Conservation (phyloP, 2,888 invertebrate species). For the Balanococcus diminutus region DNA sequence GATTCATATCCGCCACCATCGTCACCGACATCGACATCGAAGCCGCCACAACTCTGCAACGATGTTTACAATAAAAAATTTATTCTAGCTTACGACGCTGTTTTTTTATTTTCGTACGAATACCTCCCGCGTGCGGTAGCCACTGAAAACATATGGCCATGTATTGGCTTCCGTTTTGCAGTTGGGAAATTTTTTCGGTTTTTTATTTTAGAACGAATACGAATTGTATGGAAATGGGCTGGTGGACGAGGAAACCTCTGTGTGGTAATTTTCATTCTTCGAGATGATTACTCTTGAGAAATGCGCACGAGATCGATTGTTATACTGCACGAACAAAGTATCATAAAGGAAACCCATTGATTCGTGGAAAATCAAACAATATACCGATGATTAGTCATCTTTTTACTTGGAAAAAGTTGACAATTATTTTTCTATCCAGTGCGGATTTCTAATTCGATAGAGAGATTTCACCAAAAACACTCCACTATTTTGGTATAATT, state of each 20-base stretch:
- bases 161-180: background rate
- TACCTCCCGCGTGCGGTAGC: background rate
- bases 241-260: background rate
- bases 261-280: background rate
- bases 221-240: background rate
- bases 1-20: background rate
- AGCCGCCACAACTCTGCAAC: background rate
- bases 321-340: background rate
- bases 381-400: background rate
- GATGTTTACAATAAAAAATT: background rate
- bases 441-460: no score
- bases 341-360: background rate
- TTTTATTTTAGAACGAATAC: background rate
- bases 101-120: background rate
- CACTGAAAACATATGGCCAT: background rate
- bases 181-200: background rate
- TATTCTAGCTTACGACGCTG: background rate
- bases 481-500: background rate
- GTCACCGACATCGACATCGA: background rate
- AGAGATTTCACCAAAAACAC: background rate
- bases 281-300: background rate
- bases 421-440: no score
- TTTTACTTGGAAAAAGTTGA: background rate
- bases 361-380: background rate
- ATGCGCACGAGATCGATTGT: background rate